Evolutionary conservation across 2,888 invertebrate genomes (phyloP).

Genomic region (Tuta absoluta): DNA sequence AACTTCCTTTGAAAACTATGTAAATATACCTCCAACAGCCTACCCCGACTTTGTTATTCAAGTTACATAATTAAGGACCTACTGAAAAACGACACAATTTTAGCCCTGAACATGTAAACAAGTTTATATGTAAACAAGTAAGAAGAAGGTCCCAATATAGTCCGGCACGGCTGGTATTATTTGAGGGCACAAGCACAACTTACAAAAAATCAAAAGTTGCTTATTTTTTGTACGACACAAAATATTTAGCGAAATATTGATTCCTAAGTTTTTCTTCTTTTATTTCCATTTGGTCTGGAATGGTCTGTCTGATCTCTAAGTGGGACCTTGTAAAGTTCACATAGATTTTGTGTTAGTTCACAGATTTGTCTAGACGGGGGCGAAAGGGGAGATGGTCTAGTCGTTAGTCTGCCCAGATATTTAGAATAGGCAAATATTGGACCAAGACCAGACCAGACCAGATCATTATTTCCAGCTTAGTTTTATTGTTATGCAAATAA

Average conservation of each 20-base stretch:
- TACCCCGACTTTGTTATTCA: neutral
- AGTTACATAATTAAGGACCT: neutral
- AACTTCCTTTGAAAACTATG: conserved; percentile 10
- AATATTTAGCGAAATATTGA: no score
- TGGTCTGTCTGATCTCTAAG: neutral
- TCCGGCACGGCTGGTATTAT: no score
- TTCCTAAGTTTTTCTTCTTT: neutral
- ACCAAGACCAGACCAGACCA: neutral
- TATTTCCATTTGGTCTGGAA: neutral
- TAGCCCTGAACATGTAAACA: neutral
- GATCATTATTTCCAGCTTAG: neutral
- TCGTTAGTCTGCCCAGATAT: conserved; percentile 30
- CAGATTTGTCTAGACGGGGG: conserved; percentile 43
- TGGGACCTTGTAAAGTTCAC: neutral
- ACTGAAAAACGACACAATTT: neutral
- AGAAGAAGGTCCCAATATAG: no score
- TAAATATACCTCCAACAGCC: neutral
- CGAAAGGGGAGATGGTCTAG: conserved; percentile 15
- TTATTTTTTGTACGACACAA: no score
- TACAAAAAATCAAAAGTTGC: no score
- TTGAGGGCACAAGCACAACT: no score
- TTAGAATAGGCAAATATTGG: conserved; percentile 11
- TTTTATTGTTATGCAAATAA: neutral
- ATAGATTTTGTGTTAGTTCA: conserved; percentile 27
- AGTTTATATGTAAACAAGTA: no score